phyloP scores from a whole-genome alignment of 2,797 vertebrate species.

The Gymnopithys bicolor region DNA sequence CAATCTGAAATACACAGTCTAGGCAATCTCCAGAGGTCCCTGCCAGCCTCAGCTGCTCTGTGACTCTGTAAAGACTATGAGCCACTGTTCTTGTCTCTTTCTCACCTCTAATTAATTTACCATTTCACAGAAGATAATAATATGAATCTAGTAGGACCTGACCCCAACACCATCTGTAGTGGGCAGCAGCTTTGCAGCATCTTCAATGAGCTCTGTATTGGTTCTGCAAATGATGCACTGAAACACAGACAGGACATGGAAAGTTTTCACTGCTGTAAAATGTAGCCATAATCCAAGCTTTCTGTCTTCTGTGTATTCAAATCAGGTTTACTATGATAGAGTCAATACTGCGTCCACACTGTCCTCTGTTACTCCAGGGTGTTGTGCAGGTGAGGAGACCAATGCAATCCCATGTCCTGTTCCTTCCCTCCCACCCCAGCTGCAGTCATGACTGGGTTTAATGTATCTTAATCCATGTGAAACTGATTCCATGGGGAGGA shows the following conservation, averaged over 20 bases:
- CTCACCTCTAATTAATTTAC: neutral
- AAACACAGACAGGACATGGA: neutral
- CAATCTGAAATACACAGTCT: neutral
- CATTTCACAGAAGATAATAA: neutral
- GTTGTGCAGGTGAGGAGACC: neutral
- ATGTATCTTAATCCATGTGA: neutral
- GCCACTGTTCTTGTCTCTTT: neutral
- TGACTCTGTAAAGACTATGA: neutral
- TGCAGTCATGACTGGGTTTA: neutral
- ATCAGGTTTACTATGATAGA: neutral
- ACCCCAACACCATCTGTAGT: neutral
- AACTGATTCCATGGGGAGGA: neutral
- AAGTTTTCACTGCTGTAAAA: neutral
- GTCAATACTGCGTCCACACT: neutral
- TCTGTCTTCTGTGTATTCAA: neutral
- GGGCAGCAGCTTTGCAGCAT: neutral
- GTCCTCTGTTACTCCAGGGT: neutral
- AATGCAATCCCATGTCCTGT: neutral
- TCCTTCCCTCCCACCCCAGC: neutral
- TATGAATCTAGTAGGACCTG: neutral
- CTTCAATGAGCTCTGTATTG: neutral
- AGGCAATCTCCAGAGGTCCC: neutral
- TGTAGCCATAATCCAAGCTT: neutral
- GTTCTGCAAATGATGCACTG: neutral
- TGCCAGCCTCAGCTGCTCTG: neutral